Percentiles rank a stretch among this genome's conserved stretches.
These are phyloP conservation scores for Oplegnathus fasciatus DNA, from an alignment of 2,113 vertebrate species.

Conservation along the genomic window DNA sequence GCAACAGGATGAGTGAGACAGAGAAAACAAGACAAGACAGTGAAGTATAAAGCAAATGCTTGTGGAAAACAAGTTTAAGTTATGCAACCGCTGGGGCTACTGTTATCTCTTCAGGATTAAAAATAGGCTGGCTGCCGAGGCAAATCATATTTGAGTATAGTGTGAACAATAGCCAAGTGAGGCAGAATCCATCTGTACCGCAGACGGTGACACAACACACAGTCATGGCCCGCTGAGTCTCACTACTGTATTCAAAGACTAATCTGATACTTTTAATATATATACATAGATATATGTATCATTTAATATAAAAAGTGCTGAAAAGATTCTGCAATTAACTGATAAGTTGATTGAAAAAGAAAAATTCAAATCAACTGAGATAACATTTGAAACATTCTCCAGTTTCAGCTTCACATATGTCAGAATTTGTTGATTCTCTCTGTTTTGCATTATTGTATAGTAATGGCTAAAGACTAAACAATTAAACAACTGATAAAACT, in stretches of 20 bases:
- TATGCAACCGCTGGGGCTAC: slow-evolving; percentile 58
- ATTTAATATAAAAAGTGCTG: background rate
- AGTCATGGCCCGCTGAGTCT: background rate
- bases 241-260: slow-evolving; percentile 3
- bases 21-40: slow-evolving; percentile 33
- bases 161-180: slow-evolving; percentile 54
- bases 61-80: slow-evolving; percentile 62
- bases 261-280: background rate
- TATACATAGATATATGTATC: background rate
- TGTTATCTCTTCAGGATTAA: slow-evolving; percentile 55
- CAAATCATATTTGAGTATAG: slow-evolving; percentile 60
- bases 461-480: background rate
- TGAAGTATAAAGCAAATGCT: slow-evolving; percentile 38
- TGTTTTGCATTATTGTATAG: background rate
- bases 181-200: slow-evolving; percentile 40
- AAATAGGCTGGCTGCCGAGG: slow-evolving; percentile 65
- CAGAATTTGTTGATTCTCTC: no score
- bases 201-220: slow-evolving; percentile 27
- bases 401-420: background rate
- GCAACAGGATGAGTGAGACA: slow-evolving; percentile 8
- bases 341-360: background rate
- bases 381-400: background rate
- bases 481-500: background rate
- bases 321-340: background rate
- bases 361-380: no score